These are phyloP conservation scores for Rhimphoctona megacephalus DNA, from an alignment of 2,888 invertebrate species.

Conservation along the genomic window DNA sequence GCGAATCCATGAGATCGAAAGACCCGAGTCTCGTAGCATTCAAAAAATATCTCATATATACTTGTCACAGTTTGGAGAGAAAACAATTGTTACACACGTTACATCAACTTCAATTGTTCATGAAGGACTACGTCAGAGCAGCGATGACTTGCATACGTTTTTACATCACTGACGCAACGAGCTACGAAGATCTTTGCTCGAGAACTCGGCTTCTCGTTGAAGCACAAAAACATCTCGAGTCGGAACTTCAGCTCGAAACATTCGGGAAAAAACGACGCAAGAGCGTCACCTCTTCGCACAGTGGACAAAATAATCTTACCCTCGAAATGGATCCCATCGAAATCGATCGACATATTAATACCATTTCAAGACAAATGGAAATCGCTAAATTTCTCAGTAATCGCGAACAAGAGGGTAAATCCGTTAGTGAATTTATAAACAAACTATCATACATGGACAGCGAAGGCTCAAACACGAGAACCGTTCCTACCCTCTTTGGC, in stretches of 20 bases:
- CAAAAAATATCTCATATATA: constrained; percentile 90
- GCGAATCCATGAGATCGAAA: constrained; percentile 88
- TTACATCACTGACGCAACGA: constrained; percentile 88
- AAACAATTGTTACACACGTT: constrained; percentile 90
- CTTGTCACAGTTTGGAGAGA: constrained; percentile 90
- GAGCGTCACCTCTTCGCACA: constrained; percentile 71
- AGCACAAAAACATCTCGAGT: constrained; percentile 89
- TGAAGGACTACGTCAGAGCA: constrained; percentile 91
- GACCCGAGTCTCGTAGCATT: constrained; percentile 89
- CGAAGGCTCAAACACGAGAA: constrained; percentile 69
- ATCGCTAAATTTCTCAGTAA: constrained; percentile 90
- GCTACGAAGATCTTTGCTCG: constrained; percentile 86
- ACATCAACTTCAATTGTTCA: constrained; percentile 90
- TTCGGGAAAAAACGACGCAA: constrained; percentile 75
- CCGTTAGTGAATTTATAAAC: constrained; percentile 75
- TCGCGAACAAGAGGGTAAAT: constrained; percentile 87
- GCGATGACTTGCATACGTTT: constrained; percentile 92
- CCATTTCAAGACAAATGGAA: constrained; percentile 93
- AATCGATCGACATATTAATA: constrained; percentile 92
- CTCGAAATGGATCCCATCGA: constrained; percentile 90
- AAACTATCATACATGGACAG: constrained; percentile 77
- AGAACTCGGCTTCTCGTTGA: constrained; percentile 86
- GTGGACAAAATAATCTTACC: constrained; percentile 79
- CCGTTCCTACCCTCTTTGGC: constrained; percentile 89
- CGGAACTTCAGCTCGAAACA: constrained; percentile 85